A percentile compares a stretch with the other conserved stretches of the same genome.
These are phyloP conservation scores for Drosophila histrio DNA, from an alignment of 2,888 invertebrate species.

Conservation along the genomic window DNA sequence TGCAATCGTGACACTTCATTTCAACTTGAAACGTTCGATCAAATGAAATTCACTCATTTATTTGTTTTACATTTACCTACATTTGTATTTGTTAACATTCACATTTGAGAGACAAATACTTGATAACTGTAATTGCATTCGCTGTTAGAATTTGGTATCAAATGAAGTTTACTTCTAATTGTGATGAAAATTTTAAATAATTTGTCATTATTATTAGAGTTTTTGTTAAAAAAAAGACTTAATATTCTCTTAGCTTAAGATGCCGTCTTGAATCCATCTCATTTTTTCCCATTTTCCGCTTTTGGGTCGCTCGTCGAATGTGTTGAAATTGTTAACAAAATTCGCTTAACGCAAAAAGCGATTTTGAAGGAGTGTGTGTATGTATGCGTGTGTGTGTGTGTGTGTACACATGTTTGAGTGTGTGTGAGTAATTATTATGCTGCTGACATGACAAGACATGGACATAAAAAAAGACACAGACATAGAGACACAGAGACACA, in stretches of 20 bases:
- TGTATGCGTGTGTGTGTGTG: neutral
- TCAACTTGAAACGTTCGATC: too few species aligned
- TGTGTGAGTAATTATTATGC: conserved; percentile 42
- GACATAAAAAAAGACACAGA: neutral
- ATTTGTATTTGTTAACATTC: neutral
- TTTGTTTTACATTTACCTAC: neutral
- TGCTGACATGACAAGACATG: conserved; percentile 47
- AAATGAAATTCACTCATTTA: too few species aligned
- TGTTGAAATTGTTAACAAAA: conserved; percentile 2
- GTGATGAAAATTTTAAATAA: too few species aligned
- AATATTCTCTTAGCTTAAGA: neutral
- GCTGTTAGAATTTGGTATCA: too few species aligned
- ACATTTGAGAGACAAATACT: too few species aligned
- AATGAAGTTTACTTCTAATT: too few species aligned
- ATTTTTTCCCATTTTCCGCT: too few species aligned
- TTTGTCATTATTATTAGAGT: too few species aligned
- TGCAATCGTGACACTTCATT: too few species aligned
- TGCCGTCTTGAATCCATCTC: neutral
- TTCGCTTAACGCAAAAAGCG: neutral
- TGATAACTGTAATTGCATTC: too few species aligned
- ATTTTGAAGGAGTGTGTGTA: neutral
- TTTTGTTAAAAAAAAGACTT: too few species aligned
- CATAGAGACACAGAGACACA: neutral
- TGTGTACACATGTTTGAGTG: too few species aligned
- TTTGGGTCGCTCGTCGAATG: neutral